A percentile compares a stretch with the other conserved stretches of the same genome.
phyloP scores from a whole-genome alignment of 2,113 vertebrate genomes.

The Tyrannus savana region DNA sequence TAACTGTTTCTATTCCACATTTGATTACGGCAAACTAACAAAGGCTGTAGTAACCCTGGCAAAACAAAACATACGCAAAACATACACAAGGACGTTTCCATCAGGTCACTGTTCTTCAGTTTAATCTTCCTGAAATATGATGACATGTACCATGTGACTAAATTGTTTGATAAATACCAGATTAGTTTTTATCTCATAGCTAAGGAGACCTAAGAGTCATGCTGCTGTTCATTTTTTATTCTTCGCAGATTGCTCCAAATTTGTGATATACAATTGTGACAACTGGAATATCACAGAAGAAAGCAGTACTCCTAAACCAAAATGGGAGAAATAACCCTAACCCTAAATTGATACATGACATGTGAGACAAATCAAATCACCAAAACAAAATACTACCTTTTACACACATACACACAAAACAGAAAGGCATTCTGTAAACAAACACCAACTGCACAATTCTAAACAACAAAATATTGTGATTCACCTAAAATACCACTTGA shows the following conservation, averaged over 20 bases:
- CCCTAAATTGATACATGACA: background rate
- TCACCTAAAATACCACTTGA: slow-evolving; percentile 59
- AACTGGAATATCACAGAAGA: background rate
- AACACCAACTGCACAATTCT: slow-evolving; percentile 35
- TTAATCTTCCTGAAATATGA: background rate
- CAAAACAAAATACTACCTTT: slow-evolving; percentile 15
- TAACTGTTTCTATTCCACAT: background rate
- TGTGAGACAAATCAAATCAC: slow-evolving; percentile 16
- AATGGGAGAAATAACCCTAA: background rate
- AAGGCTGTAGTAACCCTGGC: background rate
- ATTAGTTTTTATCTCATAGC: background rate
- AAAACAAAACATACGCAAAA: background rate
- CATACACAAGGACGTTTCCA: background rate
- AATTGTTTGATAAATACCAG: background rate
- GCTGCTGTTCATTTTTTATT: background rate
- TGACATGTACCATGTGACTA: background rate
- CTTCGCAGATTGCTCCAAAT: background rate
- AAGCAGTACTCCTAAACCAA: slow-evolving; percentile 24
- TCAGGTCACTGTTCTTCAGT: background rate
- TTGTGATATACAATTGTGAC: background rate
- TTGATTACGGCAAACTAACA: background rate
- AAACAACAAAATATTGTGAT: slow-evolving; percentile 32
- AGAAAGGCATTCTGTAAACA: slow-evolving; percentile 13
- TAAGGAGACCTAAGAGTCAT: background rate
- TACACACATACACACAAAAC: slow-evolving; percentile 3